Evolutionary conservation across 2,113 vertebrate genomes (phyloP), one percentile per base, ranked within the genome.

Genomic region (Hypanus sabinus): DNA sequence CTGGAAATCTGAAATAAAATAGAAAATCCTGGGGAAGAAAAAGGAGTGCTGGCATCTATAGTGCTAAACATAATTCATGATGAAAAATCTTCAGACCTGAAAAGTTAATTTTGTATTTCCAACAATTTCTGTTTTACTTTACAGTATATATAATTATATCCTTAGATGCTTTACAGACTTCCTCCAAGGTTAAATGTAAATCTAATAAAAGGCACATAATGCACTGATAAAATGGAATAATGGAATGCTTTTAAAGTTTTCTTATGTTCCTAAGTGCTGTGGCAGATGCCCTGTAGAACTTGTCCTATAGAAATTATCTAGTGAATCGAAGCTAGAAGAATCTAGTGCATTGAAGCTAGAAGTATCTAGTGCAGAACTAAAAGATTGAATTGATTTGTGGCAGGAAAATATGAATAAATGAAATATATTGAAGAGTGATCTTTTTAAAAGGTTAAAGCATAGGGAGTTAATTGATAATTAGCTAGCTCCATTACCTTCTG

Each of bases 381-480:
- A n/a, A 90, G 38, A 90, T 12, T 90, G 27, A 18, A 90, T n/a
- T 68, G 62, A 68, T 90, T 90, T 90, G 14, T 65, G 30, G 85
- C 14, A 65, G 57, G 57, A 60, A n/a, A n/a, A n/a, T 57, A 18
- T 65, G n/a, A 8, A 65, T 65, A 90, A 90, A 90, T 65, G 65
- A 68, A 65, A 65, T 88, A 90, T 12, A 90, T 65, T 33, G 14
- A 68, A 33, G n/a, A 65, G 33, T 65, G 60, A 20, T 90, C 33
- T 90, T 90, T 27, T 88, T 60, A 60, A 87, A 85, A 88, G 12
- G 11, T 90, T 90, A 68, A 68, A n/a, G 85, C 85, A 33, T 27
- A 16, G 30, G 57, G 57, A n/a, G n/a, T 90, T 90, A 88, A 62
- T 30, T 88, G 57, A 88, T 88, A 88, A 65, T n/a, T 65, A 90